These are phyloP conservation scores for Halichoeres trimaculatus DNA, from an alignment of 2,113 vertebrate genomes.

Conservation along the genomic window DNA sequence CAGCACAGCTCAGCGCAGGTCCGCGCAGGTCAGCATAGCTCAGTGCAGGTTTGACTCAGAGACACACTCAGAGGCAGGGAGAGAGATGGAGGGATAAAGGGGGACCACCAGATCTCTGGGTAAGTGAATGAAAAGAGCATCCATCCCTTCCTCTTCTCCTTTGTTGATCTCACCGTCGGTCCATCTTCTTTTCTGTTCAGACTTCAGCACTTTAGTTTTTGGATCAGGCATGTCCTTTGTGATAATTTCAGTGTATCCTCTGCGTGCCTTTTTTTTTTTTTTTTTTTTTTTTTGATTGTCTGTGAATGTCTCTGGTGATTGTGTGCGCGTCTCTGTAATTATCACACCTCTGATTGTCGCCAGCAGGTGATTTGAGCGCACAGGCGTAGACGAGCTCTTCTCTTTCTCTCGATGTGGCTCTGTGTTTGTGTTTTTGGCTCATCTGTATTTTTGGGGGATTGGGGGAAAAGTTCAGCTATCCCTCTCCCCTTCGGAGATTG, in stretches of 20 bases:
- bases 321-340: slow-evolving; percentile 38
- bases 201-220: slow-evolving; percentile 52
- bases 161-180: slow-evolving; percentile 18
- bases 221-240: slow-evolving; percentile 33
- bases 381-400: slow-evolving; percentile 27
- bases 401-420: slow-evolving; percentile 52
- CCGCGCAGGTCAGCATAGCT: too few species aligned
- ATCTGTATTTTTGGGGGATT: slow-evolving; percentile 68
- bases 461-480: slow-evolving; percentile 80
- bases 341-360: slow-evolving; percentile 17
- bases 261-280: slow-evolving; percentile 16
- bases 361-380: slow-evolving; percentile 21
- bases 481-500: slow-evolving; percentile 79
- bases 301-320: slow-evolving; percentile 52
- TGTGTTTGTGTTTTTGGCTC: slow-evolving; percentile 65
- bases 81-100: slow-evolving; percentile 47
- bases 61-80: slow-evolving; percentile 9
- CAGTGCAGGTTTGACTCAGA: too few species aligned
- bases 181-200: slow-evolving; percentile 24
- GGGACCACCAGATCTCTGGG: slow-evolving; percentile 50
- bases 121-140: slow-evolving; percentile 48
- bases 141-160: slow-evolving; percentile 25
- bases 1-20: too few species aligned
- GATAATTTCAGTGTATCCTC: slow-evolving; percentile 8
- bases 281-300: slow-evolving; percentile 13